Conservation (phyloP, 1,140 invertebrate genomes). For the Batillaria attramentaria region DNA sequence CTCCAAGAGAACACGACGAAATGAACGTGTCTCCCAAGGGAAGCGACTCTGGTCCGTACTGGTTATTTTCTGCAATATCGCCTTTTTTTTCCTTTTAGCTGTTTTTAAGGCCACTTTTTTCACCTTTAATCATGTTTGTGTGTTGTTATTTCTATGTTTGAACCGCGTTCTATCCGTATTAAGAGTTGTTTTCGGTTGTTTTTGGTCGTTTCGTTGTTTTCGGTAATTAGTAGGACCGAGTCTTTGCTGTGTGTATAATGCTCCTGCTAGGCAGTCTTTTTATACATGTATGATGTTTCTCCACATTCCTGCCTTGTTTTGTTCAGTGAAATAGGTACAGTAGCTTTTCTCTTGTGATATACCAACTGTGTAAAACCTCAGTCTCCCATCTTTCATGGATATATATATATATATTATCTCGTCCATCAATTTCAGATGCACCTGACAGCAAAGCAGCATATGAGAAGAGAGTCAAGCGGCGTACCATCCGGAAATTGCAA, state of each 20-base stretch:
- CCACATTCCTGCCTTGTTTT: background rate
- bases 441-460: constrained; percentile 44
- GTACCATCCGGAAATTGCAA: constrained; percentile 62
- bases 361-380: background rate
- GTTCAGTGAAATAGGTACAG: background rate
- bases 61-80: too few species aligned
- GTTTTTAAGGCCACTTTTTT: too few species aligned
- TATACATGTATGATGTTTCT: background rate
- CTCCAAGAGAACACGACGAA: too few species aligned
- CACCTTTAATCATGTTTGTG: too few species aligned
- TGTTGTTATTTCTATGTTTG: too few species aligned
- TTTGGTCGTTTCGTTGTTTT: too few species aligned
- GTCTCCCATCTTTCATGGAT: background rate
- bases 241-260: background rate
- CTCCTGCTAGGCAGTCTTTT: background rate
- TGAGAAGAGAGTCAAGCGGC: constrained; percentile 61
- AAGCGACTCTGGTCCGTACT: too few species aligned
- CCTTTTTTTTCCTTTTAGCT: too few species aligned
- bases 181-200: too few species aligned
- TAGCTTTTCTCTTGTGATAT: background rate
- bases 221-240: too few species aligned
- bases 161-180: too few species aligned
- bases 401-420: background rate
- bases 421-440: constrained; percentile 19
- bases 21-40: too few species aligned